Evolutionary conservation across 1,140 invertebrate species (phyloP).

Genomic region (Bombus terrestris): DNA sequence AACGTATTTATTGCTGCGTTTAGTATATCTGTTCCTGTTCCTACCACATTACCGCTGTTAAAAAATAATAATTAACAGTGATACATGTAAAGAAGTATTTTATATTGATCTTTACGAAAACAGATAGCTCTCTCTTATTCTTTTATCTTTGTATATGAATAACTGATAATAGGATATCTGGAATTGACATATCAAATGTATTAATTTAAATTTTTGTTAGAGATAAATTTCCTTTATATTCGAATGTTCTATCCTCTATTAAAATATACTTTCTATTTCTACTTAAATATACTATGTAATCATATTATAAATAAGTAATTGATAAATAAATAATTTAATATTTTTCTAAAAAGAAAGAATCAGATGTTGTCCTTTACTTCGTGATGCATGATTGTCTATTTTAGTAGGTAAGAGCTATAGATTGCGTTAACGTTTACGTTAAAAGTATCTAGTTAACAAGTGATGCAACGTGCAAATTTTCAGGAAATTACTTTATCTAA

Average conservation of each 20-base stretch:
- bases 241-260: not conserved
- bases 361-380: not conserved
- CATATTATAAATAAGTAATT: constrained; percentile 23
- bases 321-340: constrained; percentile 10
- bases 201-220: not conserved
- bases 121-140: not conserved
- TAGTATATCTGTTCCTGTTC: constrained; percentile 80
- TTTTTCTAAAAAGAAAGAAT: not conserved
- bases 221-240: not conserved
- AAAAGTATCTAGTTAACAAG: not conserved
- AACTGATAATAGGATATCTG: not conserved
- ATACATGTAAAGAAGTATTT: not conserved
- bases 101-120: not conserved
- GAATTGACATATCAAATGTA: not conserved
- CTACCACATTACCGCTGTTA: not conserved
- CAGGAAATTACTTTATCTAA: not conserved
- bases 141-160: not conserved
- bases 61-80: not conserved
- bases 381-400: not conserved
- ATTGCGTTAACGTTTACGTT: constrained; percentile 3
- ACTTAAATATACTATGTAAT: not conserved
- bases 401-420: not conserved
- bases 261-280: not conserved
- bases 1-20: constrained; percentile 88
- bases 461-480: not conserved